Percentiles rank a stretch among this genome's conserved stretches.
Evolutionary conservation across 2,797 vertebrate species (phyloP).

Genomic region (Lagodon rhomboides): DNA sequence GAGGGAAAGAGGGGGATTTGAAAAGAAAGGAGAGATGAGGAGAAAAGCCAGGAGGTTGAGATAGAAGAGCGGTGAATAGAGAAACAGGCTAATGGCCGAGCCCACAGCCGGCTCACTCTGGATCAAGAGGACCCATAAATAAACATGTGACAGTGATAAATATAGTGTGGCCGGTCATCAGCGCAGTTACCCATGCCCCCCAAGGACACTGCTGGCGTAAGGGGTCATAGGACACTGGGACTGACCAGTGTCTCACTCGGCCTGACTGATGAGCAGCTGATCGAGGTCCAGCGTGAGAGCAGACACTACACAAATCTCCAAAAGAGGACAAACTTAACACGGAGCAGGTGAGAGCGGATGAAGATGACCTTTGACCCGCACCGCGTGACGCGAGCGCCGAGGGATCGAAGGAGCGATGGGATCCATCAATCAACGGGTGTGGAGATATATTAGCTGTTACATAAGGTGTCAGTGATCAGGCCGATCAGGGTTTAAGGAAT

Average conservation of each 20-base stretch:
- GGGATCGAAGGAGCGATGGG: constrained; percentile 46
- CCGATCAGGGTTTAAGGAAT: constrained; percentile 42
- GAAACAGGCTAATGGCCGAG: constrained; percentile 53
- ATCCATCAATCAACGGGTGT: constrained; percentile 63
- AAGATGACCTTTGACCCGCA: constrained; percentile 56
- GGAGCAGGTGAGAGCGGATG: constrained; percentile 17
- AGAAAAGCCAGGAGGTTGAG: constrained; percentile 2
- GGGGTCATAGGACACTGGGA: constrained; percentile 34
- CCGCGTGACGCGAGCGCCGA: constrained; percentile 17
- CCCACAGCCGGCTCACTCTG: constrained; percentile 42
- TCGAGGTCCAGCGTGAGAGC: constrained; percentile 20
- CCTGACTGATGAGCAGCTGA: constrained; percentile 58
- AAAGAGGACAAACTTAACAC: constrained; percentile 15
- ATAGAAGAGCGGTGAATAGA: constrained; percentile 5
- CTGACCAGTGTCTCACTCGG: constrained; percentile 29
- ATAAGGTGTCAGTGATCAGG: constrained; percentile 55
- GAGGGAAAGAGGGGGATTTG: neutral
- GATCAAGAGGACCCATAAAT: constrained; percentile 68
- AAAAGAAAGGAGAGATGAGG: neutral
- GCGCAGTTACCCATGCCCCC: constrained; percentile 52
- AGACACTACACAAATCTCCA: constrained; percentile 26
- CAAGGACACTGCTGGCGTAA: constrained; percentile 65
- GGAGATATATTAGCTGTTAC: constrained; percentile 53
- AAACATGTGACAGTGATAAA: constrained; percentile 75
- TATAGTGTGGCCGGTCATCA: constrained; percentile 77